These are phyloP conservation scores for Brachirus orientalis DNA, from an alignment of 2,113 vertebrate genomes.

Conservation along the genomic window DNA sequence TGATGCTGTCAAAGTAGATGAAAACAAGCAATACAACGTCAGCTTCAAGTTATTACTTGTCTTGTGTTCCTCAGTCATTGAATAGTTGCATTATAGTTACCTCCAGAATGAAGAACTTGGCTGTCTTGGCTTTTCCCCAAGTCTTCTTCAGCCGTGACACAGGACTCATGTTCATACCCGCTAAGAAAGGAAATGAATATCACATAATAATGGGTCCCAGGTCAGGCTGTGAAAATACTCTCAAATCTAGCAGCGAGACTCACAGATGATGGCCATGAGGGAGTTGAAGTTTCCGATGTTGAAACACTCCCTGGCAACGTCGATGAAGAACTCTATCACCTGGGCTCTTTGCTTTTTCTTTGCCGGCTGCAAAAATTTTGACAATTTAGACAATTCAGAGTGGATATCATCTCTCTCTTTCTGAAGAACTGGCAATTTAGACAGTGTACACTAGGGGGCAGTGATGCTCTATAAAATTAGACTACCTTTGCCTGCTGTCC, in stretches of 20 bases:
- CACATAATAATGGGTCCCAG: not conserved
- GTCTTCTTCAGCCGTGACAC: conserved; percentile 96
- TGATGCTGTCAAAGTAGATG: conserved; percentile 86
- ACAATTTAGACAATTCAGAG: not conserved
- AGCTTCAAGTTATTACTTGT: conserved; percentile 11
- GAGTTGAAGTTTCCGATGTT: conserved; percentile 98
- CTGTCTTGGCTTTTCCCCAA: conserved; percentile 95
- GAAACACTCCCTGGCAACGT: conserved; percentile 94
- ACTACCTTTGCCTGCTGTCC: not conserved
- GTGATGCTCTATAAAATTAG: not conserved
- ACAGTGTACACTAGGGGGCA: conserved; percentile 55
- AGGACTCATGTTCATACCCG: conserved; percentile 97
- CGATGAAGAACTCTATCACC: conserved; percentile 95
- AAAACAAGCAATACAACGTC: conserved; percentile 24
- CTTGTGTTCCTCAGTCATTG: not conserved
- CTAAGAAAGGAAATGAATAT: conserved; percentile 57
- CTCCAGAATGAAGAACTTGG: conserved; percentile 96
- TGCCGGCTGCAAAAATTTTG: conserved; percentile 82
- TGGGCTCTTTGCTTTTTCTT: conserved; percentile 95
- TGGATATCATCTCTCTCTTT: no score
- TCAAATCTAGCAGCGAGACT: conserved; percentile 70
- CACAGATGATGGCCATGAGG: conserved; percentile 96
- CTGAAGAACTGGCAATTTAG: no score
- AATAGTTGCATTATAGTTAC: conserved; percentile 70
- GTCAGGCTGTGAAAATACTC: rapidly evolving